Percentiles rank a stretch among this genome's conserved stretches.
These are phyloP conservation scores for Caenorhabditis drosophilae DNA, from an alignment of 2,888 invertebrate species.

Conservation along the genomic window DNA sequence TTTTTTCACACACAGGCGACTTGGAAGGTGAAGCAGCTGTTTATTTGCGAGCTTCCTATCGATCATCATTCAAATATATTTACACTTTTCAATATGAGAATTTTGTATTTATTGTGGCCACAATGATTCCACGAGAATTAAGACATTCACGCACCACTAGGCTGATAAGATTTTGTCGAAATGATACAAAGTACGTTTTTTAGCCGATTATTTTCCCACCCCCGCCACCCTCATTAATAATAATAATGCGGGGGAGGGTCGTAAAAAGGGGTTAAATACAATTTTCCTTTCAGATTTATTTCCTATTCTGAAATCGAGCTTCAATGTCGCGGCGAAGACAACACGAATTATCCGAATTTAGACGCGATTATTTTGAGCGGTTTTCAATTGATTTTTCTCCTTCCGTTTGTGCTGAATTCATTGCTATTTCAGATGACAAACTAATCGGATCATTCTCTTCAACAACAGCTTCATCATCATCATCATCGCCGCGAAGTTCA, in stretches of 20 bases:
- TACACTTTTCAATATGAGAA: conserved; percentile 70
- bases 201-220: background rate
- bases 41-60: conserved; percentile 57
- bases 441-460: conserved; percentile 44
- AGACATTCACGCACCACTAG: conserved; percentile 52
- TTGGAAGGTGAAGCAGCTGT: conserved; percentile 66
- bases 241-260: background rate
- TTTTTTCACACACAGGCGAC: conserved; percentile 53
- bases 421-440: conserved; percentile 15
- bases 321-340: conserved; percentile 66
- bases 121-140: conserved; percentile 61
- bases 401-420: background rate
- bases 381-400: conserved; percentile 11
- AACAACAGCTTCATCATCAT: conserved; percentile 35
- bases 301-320: conserved; percentile 73
- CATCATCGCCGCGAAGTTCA: conserved; percentile 54
- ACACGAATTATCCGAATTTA: conserved; percentile 30
- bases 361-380: conserved; percentile 11
- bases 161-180: conserved; percentile 70
- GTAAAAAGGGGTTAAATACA: background rate
- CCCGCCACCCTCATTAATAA: background rate
- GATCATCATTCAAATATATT: conserved; percentile 65
- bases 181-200: conserved; percentile 67
- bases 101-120: conserved; percentile 71
- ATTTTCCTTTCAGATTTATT: conserved; percentile 64